Conservation (phyloP, 2,797 vertebrate species). For the Sebastolobus alascanus region DNA sequence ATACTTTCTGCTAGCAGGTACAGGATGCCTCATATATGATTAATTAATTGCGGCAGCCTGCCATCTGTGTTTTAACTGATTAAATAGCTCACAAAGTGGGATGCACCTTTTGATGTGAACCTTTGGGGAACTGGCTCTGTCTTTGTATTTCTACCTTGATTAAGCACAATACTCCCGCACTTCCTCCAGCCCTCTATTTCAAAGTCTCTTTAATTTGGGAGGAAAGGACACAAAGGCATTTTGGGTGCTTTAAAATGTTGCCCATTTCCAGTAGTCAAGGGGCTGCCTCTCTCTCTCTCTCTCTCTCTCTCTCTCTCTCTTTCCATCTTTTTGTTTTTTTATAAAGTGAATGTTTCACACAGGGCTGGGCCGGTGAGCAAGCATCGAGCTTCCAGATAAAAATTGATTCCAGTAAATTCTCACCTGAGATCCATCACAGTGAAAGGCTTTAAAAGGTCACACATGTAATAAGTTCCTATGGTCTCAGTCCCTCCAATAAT, state of each 20-base stretch:
- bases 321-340: conserved; percentile 48
- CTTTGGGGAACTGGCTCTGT: conserved; percentile 81
- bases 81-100: conserved; percentile 89
- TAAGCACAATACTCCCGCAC: conserved; percentile 83
- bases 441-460: conserved; percentile 91
- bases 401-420: conserved; percentile 91
- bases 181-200: conserved; percentile 79
- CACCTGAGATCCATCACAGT: conserved; percentile 89
- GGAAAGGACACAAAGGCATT: conserved; percentile 83
- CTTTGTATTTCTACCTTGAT: conserved; percentile 88
- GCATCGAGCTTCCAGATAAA: conserved; percentile 85
- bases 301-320: conserved; percentile 18
- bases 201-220: conserved; percentile 86
- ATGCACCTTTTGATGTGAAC: conserved; percentile 89
- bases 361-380: conserved; percentile 78
- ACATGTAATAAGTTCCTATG: conserved; percentile 91
- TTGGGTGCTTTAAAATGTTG: conserved; percentile 80
- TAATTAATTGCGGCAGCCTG: conserved; percentile 88
- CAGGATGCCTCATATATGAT: conserved; percentile 87
- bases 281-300: conserved; percentile 38
- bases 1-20: conserved; percentile 86
- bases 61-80: conserved; percentile 91
- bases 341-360: conserved; percentile 83
- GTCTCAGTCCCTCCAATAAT: conserved; percentile 89
- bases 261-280: conserved; percentile 79